Conservation (phyloP, 2,797 vertebrate genomes). For the Lophotriccus pileatus region DNA sequence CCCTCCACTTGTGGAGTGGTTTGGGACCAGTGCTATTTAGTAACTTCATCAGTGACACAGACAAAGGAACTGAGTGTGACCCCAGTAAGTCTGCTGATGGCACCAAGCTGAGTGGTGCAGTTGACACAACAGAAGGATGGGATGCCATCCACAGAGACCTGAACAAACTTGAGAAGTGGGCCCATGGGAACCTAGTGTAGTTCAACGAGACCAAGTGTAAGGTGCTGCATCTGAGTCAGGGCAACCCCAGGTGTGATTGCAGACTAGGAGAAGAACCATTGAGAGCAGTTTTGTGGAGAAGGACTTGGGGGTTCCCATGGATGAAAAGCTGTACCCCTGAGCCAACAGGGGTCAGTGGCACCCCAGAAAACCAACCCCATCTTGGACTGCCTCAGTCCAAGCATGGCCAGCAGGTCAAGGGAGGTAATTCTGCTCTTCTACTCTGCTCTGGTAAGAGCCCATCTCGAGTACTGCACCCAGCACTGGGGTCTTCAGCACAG, state of each 20-base stretch:
- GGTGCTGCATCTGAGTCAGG: neutral
- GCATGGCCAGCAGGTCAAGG: neutral
- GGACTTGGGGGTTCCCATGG: neutral
- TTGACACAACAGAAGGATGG: neutral
- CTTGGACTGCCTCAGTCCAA: neutral
- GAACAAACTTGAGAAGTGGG: neutral
- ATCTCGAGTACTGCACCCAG: too few species aligned
- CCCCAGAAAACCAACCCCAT: neutral
- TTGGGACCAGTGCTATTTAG: neutral
- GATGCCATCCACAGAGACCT: neutral
- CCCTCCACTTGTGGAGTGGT: too few species aligned
- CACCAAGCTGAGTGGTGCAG: neutral
- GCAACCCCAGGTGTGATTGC: neutral
- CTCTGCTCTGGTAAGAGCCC: neutral
- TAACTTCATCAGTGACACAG: neutral
- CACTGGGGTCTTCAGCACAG: neutral
- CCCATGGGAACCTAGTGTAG: neutral
- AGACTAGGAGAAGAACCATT: neutral
- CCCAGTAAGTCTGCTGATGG: neutral
- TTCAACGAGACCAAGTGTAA: neutral
- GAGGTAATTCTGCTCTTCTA: neutral
- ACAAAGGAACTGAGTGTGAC: neutral
- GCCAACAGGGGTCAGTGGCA: neutral
- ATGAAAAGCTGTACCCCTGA: neutral
- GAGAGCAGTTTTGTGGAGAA: neutral